Conservation (phyloP, 1,140 invertebrate species). For the Nasonia giraulti region DNA sequence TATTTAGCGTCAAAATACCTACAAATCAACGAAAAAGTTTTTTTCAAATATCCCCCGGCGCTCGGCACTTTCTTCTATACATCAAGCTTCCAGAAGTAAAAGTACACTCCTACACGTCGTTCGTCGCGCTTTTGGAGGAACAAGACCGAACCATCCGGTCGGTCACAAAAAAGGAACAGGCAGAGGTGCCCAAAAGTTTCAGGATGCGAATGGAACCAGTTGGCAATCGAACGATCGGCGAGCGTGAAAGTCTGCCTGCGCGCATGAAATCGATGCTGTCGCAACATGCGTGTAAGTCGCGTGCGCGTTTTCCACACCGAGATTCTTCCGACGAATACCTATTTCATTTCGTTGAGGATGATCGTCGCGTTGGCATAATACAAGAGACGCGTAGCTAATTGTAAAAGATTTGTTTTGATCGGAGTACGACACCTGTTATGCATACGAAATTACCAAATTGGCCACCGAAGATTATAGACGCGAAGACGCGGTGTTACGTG, state of each 20-base stretch:
- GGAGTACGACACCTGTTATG: no score
- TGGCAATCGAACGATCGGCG: conserved; percentile 2
- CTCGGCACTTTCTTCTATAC: not conserved
- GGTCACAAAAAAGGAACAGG: not conserved
- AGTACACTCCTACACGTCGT: not conserved
- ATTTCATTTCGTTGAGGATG: no score
- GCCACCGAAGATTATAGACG: no score
- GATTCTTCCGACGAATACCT: no score
- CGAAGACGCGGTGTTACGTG: no score
- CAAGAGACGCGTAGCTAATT: no score
- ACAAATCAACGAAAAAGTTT: not conserved
- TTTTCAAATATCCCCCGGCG: not conserved
- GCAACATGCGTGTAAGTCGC: not conserved
- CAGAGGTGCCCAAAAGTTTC: conserved; percentile 48
- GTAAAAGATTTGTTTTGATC: no score
- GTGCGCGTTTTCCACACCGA: no score
- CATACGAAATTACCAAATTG: no score
- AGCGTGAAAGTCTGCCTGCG: conserved; percentile 25
- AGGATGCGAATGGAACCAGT: conserved; percentile 28
- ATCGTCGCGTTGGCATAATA: no score
- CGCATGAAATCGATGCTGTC: not conserved
- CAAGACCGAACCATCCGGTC: not conserved
- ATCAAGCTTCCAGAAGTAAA: not conserved
- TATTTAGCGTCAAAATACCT: no score
- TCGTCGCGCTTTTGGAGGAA: not conserved